A percentile compares a stretch with the other conserved stretches of the same genome.
Evolutionary conservation across 2,113 vertebrate genomes (phyloP).

Genomic region (Microcebus tavaratra): DNA sequence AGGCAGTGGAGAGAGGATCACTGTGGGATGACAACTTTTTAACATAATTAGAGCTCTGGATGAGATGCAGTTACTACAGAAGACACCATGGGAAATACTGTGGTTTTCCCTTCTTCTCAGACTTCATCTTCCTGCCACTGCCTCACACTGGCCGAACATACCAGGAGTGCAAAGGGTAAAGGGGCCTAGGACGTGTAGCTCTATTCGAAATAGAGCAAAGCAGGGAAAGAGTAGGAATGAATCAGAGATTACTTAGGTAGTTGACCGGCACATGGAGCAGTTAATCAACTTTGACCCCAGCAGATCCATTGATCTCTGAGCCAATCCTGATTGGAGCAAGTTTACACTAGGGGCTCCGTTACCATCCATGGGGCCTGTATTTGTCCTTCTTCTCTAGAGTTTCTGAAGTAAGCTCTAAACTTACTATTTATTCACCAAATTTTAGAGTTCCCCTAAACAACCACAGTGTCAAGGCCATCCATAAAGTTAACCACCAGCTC

Average conservation of each 20-base stretch:
- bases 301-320: neutral
- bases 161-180: neutral
- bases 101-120: neutral
- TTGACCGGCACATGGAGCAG: neutral
- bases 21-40: neutral
- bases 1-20: neutral
- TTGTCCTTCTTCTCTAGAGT: neutral
- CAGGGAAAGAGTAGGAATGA: neutral
- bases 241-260: neutral
- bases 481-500: neutral
- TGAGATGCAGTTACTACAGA: neutral
- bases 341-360: neutral
- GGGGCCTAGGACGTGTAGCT: neutral
- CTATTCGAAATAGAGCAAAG: neutral
- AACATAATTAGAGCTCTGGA: neutral
- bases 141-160: neutral
- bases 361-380: neutral
- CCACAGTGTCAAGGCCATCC: neutral
- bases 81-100: neutral
- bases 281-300: neutral
- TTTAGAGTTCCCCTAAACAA: neutral
- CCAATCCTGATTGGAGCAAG: neutral
- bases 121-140: neutral
- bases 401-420: constrained; percentile 3
- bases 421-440: neutral